These are phyloP conservation scores for Acropora yongei DNA, from an alignment of 64 coral and sea anemone species.

Conservation along the genomic window DNA sequence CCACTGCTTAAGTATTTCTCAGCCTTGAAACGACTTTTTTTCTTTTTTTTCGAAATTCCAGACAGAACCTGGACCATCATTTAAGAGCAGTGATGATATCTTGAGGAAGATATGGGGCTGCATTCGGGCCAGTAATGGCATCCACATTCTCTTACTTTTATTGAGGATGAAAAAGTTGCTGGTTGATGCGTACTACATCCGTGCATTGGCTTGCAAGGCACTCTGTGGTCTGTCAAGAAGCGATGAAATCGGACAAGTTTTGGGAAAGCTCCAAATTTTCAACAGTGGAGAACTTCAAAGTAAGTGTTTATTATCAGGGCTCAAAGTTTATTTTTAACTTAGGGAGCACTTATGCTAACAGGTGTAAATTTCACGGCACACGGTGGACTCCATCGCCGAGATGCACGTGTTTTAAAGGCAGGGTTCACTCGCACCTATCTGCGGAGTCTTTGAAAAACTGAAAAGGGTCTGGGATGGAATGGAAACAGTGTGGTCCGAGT, in stretches of 20 bases:
- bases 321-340: too few relatives aligned
- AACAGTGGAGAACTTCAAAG: slow-evolving; percentile 94
- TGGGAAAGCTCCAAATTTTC: slow-evolving; percentile 87
- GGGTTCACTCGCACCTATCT: too few relatives aligned
- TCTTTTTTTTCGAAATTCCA: slow-evolving; percentile 30
- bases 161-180: slow-evolving; percentile 86
- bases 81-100: slow-evolving; percentile 62
- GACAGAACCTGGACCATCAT: slow-evolving; percentile 32
- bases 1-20: background rate
- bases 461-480: too few relatives aligned
- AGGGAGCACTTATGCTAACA: too few relatives aligned
- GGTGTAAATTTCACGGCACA: too few relatives aligned
- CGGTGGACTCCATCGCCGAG: too few relatives aligned
- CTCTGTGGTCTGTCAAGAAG: slow-evolving; percentile 89
- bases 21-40: background rate
- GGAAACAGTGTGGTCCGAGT: too few relatives aligned
- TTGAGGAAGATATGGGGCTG: slow-evolving; percentile 75
- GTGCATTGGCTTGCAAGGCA: slow-evolving; percentile 86
- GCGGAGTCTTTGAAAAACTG: too few relatives aligned
- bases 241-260: slow-evolving; percentile 92
- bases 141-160: slow-evolving; percentile 80
- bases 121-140: slow-evolving; percentile 86
- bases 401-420: too few relatives aligned
- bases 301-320: too few relatives aligned
- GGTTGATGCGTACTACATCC: slow-evolving; percentile 88